Evolutionary conservation across 2,888 invertebrate species (phyloP), one percentile per base, ranked within the genome.

Genomic region (Allophyes oxyacanthae): DNA sequence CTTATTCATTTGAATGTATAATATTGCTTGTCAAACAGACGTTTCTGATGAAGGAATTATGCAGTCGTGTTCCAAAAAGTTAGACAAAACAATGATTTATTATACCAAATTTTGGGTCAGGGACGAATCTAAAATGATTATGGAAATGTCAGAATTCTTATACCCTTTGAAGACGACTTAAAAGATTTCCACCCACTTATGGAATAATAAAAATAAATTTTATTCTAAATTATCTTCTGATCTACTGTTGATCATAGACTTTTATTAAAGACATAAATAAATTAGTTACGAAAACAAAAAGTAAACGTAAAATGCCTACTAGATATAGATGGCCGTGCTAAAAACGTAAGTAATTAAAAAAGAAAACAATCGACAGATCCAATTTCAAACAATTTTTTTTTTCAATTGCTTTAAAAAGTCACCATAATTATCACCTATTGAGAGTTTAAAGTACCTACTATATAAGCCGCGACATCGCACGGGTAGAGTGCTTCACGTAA

Each of bases 1-100:
- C 11, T n/a, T 43, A 25, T 61, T 61, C 51, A 67, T 66, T 69
- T 64, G 64, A 63, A 67, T 68, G 61, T 64, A 68, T 61, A 59
- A 65, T 53, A 49, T 49, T 52, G 37, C 55, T 64, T 69, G 57
- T 49, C 61, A 64, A 62, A 58, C 57, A 46, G 45, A 55, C 36
- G 46, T 53, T 49, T 52, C 28, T 50, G 50, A 64, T 66, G 48
- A 45, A 30, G n/a, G 40, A 59, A 71, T 74, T 69, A 75, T 74
- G 69, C 75, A 72, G 52, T 60, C 40, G 14, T 48, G 37, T 43
- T 25, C 43, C 44, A 13, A 55, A 63, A 63, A 61, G 41, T 54
- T 54, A 51, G 58, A 46, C 61, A 41, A 59, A 54, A 52, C 44
- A 56, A 48, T 61, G 69, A 69, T 72, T 61, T 59, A 70, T 70